phyloP scores from a whole-genome alignment of 2,888 invertebrate genomes.

The Camptogramma bilineatum region DNA sequence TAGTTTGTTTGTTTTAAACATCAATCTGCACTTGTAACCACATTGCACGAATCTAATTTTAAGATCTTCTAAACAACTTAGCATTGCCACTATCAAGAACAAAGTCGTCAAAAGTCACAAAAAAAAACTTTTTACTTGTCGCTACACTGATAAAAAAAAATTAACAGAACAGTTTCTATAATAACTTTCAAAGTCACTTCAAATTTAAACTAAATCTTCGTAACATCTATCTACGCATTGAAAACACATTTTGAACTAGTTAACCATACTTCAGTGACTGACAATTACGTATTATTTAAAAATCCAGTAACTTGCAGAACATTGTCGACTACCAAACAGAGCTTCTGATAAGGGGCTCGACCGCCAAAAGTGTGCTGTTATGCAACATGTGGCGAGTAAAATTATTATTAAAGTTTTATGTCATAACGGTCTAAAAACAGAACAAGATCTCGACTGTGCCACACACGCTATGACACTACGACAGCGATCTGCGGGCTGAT shows the following conservation, averaged over 20 bases:
- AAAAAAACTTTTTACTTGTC: too few species aligned
- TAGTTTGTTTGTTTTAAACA: background rate
- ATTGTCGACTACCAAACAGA: constrained; percentile 43
- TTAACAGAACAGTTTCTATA: too few species aligned
- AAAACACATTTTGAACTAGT: too few species aligned
- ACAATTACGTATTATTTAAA: constrained; percentile 3
- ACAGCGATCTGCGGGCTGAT: too few species aligned
- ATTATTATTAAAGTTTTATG: background rate
- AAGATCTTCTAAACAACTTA: background rate
- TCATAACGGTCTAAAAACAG: too few species aligned
- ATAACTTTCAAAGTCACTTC: too few species aligned
- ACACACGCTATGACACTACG: too few species aligned
- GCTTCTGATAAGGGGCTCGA: constrained; percentile 52
- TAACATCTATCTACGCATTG: too few species aligned
- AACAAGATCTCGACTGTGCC: too few species aligned
- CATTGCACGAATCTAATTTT: background rate
- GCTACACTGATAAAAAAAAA: too few species aligned
- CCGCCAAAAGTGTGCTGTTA: constrained; percentile 43
- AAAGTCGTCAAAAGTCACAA: background rate
- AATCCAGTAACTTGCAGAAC: background rate
- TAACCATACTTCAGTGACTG: background rate
- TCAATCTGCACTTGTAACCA: background rate
- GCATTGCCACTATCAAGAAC: background rate
- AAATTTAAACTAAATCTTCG: too few species aligned
- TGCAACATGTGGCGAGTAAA: constrained; percentile 43